Evolutionary conservation across 2,888 invertebrate genomes (phyloP), one percentile per base, ranked within the genome.

Genomic region (Perizoma flavofasciatum): DNA sequence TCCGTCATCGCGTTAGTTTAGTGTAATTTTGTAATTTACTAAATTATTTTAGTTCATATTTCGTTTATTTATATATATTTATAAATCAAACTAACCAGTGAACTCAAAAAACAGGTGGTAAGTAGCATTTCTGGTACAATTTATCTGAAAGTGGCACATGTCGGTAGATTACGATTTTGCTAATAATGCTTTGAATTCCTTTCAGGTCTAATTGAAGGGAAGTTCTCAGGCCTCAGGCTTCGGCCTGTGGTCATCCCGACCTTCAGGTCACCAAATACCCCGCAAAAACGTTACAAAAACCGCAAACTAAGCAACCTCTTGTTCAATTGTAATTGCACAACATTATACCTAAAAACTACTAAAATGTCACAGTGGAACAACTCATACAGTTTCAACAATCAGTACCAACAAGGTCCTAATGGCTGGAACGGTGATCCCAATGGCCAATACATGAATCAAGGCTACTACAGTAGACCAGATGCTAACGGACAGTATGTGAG

Each of bases 281-380:
- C 59, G 55, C 56, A 55, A 63, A 75, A 71, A 69, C 66, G 22
- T 22, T 69, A 59, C 61, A 61, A 67, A 70, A 70, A 65, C 59
- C 65, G 40, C 66, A 59, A 73, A 78, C 71, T 65, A 49, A 66
- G 56, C 68, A 65, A 53, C 59, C 54, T 61, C 66, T 55, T 56
- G 67, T 61, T 52, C 55, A 64, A 55, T 66, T 63, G 74, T 67
- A 74, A 79, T 82, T 82, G 78, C 79, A 73, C 77, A 81, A 80
- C 66, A 74, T 76, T 70, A 60, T 61, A 58, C 10, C 5, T 52
- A 35, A 52, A 63, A 46, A 44, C 41, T 65, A 61, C 47, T 65
- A 84, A 68, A 58, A 92, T 92, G 91, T 89, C 90, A 65, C 87
- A 92, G 76, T 90, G 91, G 91, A 92, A 91, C 74, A 89, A 88